Base-by-base conservation (phyloP, 1,140 invertebrate genomes). In the Anoplolepis gracilipes region DNA sequence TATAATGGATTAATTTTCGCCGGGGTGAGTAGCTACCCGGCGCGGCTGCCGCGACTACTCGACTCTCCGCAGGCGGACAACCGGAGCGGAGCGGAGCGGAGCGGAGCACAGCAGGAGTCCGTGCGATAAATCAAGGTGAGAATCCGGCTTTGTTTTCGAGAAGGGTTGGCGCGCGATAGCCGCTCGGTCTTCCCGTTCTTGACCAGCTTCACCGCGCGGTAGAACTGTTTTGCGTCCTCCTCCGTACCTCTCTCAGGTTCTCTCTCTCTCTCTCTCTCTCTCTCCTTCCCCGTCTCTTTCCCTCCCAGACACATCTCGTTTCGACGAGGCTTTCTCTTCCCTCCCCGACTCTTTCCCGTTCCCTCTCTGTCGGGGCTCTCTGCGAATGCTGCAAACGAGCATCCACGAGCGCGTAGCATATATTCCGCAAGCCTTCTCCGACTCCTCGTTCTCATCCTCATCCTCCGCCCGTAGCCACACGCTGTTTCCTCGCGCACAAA, bases 1-100 rank as follows among this genome's bases (percentile, higher is more conserved):
- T 91, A 49, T 49, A 91, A 91, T 91, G 90, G 90, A 91, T 91
- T 91, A 91, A 91, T 91, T 91, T 30, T 82, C 88, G 85, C 77
- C 87, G 85, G 85, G 75, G 88, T 62, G 49, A 46, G 75, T n/a
- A 61, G 81, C 75, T 79, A 82, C 84, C 57, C 77, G 81, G 30
- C 33, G 61, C 57, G 77, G 65, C 61, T 67, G 30, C 39, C 36
- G 36, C 69, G 28, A 79, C 33, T 42, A 33, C 55, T 19, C 72
- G 61, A 46, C 75, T 57, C 49, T 22, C 46, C 46, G 46, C 46
- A 19, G 16, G 64, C 78, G 49, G 76, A 19, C 33, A 25, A 36
- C n/a, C 77, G 62, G 77, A 57, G 53, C 53, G 65, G 19, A 33
- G 61, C 28, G n/a, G n/a, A n/a, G n/a, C 77, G 62, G 77, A 57